Evolutionary conservation across 2,113 vertebrate genomes (phyloP).

Genomic region (Diadophis punctatus): DNA sequence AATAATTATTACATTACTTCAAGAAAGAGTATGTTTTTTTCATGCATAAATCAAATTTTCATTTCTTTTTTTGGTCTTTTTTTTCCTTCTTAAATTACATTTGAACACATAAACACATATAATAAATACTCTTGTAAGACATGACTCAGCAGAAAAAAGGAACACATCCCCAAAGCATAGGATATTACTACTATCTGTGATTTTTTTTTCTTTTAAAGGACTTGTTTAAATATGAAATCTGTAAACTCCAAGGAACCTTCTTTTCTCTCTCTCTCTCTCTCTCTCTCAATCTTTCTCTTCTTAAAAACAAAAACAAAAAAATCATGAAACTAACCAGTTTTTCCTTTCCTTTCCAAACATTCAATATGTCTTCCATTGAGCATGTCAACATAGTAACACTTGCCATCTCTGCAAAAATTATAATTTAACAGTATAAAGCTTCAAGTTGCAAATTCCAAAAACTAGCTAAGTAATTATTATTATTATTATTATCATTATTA

Average conservation of each 20-base stretch:
- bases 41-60: conserved; percentile 75
- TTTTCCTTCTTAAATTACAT: conserved; percentile 87
- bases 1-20: conserved; percentile 66
- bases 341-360: conserved; percentile 73
- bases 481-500: conserved; percentile 20
- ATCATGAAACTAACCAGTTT: conserved; percentile 59
- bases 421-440: conserved; percentile 99
- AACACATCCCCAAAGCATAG: conserved; percentile 68
- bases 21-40: conserved; percentile 71
- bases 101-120: conserved; percentile 89
- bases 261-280: not conserved
- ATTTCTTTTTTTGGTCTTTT: conserved; percentile 65
- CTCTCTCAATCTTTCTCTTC: conserved; percentile 12
- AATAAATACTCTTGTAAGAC: conserved; percentile 81
- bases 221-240: conserved; percentile 70
- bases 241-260: conserved; percentile 71
- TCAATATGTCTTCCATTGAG: conserved; percentile 90
- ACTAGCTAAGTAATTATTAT: conserved; percentile 89
- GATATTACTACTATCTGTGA: conserved; percentile 45
- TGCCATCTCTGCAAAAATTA: conserved; percentile 86
- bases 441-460: conserved; percentile 99
- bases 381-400: conserved; percentile 78
- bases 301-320: not conserved
- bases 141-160: conserved; percentile 65
- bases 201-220: conserved; percentile 60